These are phyloP conservation scores for Antheraea yamamai DNA, from an alignment of 2,888 invertebrate species.

Conservation along the genomic window DNA sequence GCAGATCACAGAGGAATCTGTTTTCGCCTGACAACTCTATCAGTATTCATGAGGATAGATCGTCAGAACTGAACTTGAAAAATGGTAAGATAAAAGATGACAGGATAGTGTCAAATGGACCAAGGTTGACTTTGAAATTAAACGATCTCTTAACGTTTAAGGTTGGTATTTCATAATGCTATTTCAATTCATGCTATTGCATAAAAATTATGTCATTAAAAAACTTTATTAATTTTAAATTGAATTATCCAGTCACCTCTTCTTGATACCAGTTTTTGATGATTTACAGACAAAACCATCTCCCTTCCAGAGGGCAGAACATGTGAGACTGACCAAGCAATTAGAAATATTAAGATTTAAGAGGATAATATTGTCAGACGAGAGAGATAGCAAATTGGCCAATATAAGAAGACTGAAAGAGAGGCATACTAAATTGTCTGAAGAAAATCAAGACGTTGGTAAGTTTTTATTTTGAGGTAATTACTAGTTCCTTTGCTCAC, in stretches of 20 bases:
- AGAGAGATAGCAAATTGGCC: slow-evolving; percentile 85
- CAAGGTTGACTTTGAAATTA: slow-evolving; percentile 67
- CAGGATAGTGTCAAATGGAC: slow-evolving; percentile 62
- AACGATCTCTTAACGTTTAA: slow-evolving; percentile 77
- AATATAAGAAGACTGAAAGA: slow-evolving; percentile 85
- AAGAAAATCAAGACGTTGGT: slow-evolving; percentile 87
- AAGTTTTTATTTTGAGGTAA: slow-evolving; percentile 37
- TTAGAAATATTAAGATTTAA: slow-evolving; percentile 87
- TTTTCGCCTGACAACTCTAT: slow-evolving; percentile 57
- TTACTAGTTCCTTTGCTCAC: not conserved
- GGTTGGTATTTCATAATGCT: slow-evolving; percentile 57
- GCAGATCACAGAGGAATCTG: slow-evolving; percentile 62
- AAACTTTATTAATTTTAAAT: not conserved
- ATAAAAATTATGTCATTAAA: not conserved
- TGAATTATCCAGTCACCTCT: not conserved
- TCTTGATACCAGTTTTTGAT: slow-evolving; percentile 15
- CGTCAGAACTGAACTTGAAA: slow-evolving; percentile 52
- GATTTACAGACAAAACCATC: slow-evolving; percentile 81
- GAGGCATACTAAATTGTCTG: slow-evolving; percentile 83
- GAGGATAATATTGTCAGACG: slow-evolving; percentile 85
- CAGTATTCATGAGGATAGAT: slow-evolving; percentile 47
- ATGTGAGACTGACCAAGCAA: slow-evolving; percentile 84
- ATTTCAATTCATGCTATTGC: too few species aligned
- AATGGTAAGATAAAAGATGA: slow-evolving; percentile 66
- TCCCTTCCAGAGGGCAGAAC: slow-evolving; percentile 84